Evolutionary conservation across 2,888 invertebrate species (phyloP).

Genomic region (Melitaea athalia): DNA sequence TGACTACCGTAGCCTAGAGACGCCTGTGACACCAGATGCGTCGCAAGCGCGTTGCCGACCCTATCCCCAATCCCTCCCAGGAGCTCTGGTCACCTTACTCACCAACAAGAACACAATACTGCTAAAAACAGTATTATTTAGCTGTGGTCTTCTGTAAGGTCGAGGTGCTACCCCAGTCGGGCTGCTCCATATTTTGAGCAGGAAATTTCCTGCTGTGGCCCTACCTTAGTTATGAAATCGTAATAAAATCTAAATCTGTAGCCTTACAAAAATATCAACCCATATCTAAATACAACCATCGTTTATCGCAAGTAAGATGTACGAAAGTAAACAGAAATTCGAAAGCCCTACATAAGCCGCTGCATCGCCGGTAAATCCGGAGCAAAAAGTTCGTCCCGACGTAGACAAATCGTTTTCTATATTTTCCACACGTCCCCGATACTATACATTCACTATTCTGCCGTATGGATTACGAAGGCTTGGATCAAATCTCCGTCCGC

Average conservation of each 20-base stretch:
- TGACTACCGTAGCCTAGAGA: no score
- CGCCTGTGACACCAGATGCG: no score
- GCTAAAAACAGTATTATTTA: no score
- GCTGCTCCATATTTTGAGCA: no score
- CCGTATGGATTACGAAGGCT: slow-evolving; percentile 32
- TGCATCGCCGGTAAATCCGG: slow-evolving; percentile 20
- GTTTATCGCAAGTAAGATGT: slow-evolving; percentile 11
- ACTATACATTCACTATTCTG: slow-evolving; percentile 38
- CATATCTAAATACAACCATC: not conserved
- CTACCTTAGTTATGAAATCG: no score
- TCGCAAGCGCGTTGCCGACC: no score
- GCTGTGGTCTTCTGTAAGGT: no score
- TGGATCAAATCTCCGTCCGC: slow-evolving; percentile 22
- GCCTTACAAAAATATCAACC: not conserved
- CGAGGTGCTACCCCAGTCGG: no score
- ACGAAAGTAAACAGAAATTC: slow-evolving; percentile 23
- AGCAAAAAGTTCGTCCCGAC: slow-evolving; percentile 35
- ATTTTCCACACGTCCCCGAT: slow-evolving; percentile 41
- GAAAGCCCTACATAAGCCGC: slow-evolving; percentile 24
- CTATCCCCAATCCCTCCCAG: no score
- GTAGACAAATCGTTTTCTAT: slow-evolving; percentile 42
- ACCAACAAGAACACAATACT: no score
- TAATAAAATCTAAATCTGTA: not conserved
- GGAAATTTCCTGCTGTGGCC: no score
- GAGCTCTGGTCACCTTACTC: no score